These are phyloP conservation scores for Volucella inanis DNA, from an alignment of 2,888 invertebrate genomes.

Conservation along the genomic window DNA sequence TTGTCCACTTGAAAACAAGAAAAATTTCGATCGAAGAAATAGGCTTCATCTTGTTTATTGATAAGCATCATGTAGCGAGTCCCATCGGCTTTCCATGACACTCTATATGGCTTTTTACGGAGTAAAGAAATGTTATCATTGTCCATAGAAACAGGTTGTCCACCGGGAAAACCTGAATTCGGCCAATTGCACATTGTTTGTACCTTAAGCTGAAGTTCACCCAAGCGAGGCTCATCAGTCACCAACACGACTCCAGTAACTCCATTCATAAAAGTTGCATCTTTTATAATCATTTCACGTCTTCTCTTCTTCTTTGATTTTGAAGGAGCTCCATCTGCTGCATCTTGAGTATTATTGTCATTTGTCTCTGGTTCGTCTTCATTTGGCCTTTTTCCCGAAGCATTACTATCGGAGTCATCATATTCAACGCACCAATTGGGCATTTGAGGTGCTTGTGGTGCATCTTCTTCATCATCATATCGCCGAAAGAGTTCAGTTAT, in stretches of 20 bases:
- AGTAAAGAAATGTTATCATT: constrained; percentile 89
- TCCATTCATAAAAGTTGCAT: constrained; percentile 93
- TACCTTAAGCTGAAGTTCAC: constrained; percentile 88
- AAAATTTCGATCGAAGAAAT: constrained; percentile 97
- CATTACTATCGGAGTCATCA: constrained; percentile 83
- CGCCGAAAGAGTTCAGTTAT: constrained; percentile 92
- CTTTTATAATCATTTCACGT: constrained; percentile 85
- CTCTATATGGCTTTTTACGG: constrained; percentile 92
- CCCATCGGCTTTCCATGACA: constrained; percentile 99
- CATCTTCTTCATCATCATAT: constrained; percentile 90
- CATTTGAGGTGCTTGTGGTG: constrained; percentile 88
- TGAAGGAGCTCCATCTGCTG: constrained; percentile 51
- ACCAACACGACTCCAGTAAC: constrained; percentile 91
- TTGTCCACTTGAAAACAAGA: constrained; percentile 93
- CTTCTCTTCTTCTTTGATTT: constrained; percentile 83
- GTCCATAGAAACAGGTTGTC: constrained; percentile 99
- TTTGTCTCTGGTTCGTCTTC: constrained; percentile 75
- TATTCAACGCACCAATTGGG: constrained; percentile 94
- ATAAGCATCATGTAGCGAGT: constrained; percentile 98
- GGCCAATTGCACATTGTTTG: constrained; percentile 93
- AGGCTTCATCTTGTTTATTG: constrained; percentile 92
- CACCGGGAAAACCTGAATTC: constrained; percentile 94
- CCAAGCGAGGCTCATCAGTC: constrained; percentile 85
- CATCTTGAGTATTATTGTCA: constrained; percentile 59
- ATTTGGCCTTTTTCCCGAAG: constrained; percentile 76